These are phyloP conservation scores for Phylloscopus trochiloides DNA, from an alignment of 2,113 vertebrate genomes.

Conservation along the genomic window DNA sequence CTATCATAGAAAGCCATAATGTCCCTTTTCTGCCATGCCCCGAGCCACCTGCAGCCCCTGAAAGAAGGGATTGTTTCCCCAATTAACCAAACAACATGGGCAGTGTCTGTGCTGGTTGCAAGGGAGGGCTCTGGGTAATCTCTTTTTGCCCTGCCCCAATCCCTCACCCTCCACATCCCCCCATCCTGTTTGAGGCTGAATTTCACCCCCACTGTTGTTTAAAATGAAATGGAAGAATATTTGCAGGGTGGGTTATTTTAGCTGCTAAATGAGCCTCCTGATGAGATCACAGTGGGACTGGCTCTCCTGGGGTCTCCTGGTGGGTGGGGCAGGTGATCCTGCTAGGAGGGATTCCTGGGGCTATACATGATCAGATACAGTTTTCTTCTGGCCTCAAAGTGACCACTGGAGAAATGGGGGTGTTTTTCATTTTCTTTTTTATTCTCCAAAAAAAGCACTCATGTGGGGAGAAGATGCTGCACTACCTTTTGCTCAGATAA, in stretches of 20 bases:
- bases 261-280: background rate
- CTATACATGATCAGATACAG: background rate
- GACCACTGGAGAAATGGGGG: background rate
- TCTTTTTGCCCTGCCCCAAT: background rate
- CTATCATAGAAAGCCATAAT: constrained; percentile 41
- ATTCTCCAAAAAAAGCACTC: background rate
- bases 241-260: background rate
- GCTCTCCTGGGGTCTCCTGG: background rate
- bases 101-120: constrained; percentile 22
- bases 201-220: background rate
- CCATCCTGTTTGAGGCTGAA: background rate
- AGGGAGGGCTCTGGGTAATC: background rate
- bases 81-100: constrained; percentile 40
- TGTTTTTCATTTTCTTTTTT: background rate
- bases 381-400: background rate
- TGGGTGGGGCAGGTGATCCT: background rate
- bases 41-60: constrained; percentile 70
- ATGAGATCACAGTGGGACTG: background rate
- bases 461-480: background rate
- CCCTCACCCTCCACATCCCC: background rate
- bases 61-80: constrained; percentile 73
- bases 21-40: constrained; percentile 46
- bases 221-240: background rate
- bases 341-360: background rate
- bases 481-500: background rate